Percentiles rank a stretch among this genome's conserved stretches.
These are phyloP conservation scores for Oedothorax gibbosus DNA, from an alignment of 1,140 invertebrate species.

Conservation along the genomic window DNA sequence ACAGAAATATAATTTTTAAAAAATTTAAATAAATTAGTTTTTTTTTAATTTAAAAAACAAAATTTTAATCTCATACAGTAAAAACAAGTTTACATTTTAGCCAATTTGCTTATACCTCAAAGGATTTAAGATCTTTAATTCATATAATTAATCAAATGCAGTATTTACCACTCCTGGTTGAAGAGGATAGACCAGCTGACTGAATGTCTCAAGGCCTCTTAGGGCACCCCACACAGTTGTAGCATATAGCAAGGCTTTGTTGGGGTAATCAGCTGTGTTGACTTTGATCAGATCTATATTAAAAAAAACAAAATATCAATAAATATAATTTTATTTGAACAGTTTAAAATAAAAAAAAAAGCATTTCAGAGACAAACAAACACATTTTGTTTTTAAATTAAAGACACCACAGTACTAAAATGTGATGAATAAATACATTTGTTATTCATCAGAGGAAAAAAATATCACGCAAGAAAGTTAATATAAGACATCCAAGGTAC, in stretches of 20 bases:
- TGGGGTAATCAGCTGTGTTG: slow-evolving; percentile 67
- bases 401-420: not conserved
- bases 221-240: slow-evolving; percentile 80
- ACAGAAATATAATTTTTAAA: too few species aligned
- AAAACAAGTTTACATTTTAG: too few species aligned
- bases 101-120: too few species aligned
- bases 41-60: not conserved
- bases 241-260: slow-evolving; percentile 66
- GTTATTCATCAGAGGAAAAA: too few species aligned
- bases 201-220: slow-evolving; percentile 83
- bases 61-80: not conserved
- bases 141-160: not conserved
- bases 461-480: too few species aligned
- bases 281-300: slow-evolving; percentile 70
- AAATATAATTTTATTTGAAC: not conserved
- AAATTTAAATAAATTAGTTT: too few species aligned
- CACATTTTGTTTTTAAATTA: not conserved
- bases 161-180: slow-evolving; percentile 70
- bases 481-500: too few species aligned
- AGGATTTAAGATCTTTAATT: too few species aligned
- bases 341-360: not conserved
- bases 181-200: slow-evolving; percentile 75
- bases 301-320: slow-evolving; percentile 30
- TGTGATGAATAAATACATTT: not conserved
- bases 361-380: not conserved